phyloP scores from a whole-genome alignment of 1,140 invertebrate genomes.

The Hestina assimilis region DNA sequence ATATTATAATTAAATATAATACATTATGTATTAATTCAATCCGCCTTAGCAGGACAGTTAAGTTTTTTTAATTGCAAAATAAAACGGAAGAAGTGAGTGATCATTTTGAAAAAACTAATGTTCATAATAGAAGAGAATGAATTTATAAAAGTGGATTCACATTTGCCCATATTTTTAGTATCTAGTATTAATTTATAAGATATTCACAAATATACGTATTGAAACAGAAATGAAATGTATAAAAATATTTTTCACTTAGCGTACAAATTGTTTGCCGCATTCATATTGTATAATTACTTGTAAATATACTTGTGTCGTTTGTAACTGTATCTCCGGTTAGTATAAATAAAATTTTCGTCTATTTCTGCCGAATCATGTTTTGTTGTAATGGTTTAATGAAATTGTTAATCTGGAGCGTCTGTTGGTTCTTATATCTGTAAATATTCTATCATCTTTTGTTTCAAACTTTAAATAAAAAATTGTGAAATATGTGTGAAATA shows the following conservation, averaged over 20 bases:
- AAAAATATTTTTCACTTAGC: slow-evolving; percentile 6
- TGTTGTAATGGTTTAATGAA: slow-evolving; percentile 43
- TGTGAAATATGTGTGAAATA: slow-evolving; percentile 76
- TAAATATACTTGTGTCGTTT: slow-evolving; percentile 13
- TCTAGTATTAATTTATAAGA: slow-evolving; percentile 13
- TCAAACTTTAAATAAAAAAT: slow-evolving; percentile 67
- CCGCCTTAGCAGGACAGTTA: not conserved
- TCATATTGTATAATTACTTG: not conserved
- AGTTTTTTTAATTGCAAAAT: no score
- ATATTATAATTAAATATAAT: no score
- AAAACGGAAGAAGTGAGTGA: no score
- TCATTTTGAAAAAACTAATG: no score
- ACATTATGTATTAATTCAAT: no score
- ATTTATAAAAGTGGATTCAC: no score
- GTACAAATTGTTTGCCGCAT: slow-evolving; percentile 6
- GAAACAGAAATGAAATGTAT: not conserved
- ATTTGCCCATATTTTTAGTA: not conserved
- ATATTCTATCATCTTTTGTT: slow-evolving; percentile 64
- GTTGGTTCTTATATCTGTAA: slow-evolving; percentile 72
- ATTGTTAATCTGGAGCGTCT: slow-evolving; percentile 66
- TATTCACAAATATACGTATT: slow-evolving; percentile 11
- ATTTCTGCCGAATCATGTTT: slow-evolving; percentile 16
- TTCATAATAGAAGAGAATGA: not conserved
- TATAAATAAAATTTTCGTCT: slow-evolving; percentile 8
- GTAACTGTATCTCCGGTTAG: slow-evolving; percentile 14